These are phyloP conservation scores for Benitochromis conjunctus DNA, from an alignment of 2,113 vertebrate genomes.

Conservation along the genomic window DNA sequence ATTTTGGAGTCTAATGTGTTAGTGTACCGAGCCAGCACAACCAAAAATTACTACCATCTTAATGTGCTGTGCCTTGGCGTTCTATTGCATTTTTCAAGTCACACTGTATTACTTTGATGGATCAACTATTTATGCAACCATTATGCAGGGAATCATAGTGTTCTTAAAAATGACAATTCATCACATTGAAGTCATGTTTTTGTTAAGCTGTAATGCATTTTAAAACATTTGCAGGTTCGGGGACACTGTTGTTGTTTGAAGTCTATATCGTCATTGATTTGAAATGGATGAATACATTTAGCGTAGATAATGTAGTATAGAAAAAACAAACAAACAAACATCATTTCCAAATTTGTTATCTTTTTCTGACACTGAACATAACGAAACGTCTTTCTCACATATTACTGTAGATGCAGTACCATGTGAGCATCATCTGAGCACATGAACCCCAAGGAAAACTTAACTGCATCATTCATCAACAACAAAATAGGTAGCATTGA, in stretches of 20 bases:
- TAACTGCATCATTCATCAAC: background rate
- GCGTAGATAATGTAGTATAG: background rate
- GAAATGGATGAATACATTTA: background rate
- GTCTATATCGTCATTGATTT: background rate
- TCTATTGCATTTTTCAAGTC: background rate
- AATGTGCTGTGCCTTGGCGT: background rate
- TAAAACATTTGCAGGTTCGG: background rate
- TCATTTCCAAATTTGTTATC: background rate
- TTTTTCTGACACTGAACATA: background rate
- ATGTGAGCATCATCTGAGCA: background rate
- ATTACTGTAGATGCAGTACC: background rate
- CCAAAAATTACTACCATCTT: background rate
- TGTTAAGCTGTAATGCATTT: background rate
- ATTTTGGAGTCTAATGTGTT: background rate
- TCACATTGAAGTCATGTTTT: background rate
- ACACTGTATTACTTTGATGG: slow-evolving; percentile 8
- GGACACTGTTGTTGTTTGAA: background rate
- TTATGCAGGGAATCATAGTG: background rate
- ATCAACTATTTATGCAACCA: slow-evolving; percentile 19
- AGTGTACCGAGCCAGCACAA: background rate
- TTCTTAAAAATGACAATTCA: background rate
- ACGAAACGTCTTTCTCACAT: background rate
- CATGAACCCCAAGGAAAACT: background rate
- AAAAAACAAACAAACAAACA: background rate
- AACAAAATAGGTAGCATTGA: background rate